phyloP scores from a whole-genome alignment of 2,113 vertebrate genomes.

The zebrafish (Danio rerio) region GRCz12tu NC_133180.1:24196501-24197000 shows the following conservation, averaged over 20 bases:
- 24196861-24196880: no score
- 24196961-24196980: conserved; percentile 18
- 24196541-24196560: conserved; percentile 48
- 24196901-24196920: conserved; percentile 35
- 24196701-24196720: not conserved
- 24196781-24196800: not conserved
- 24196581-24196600: not conserved
- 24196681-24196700: not conserved
- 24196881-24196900: not conserved
- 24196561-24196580: not conserved
- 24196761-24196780: conserved; percentile 5
- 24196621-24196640: not conserved
- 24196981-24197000: conserved; percentile 5
- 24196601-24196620: not conserved
- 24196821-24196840: not conserved
- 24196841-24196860: not conserved
- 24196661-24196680: not conserved
- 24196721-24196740: not conserved
- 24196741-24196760: conserved; percentile 7
- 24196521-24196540: conserved; percentile 81
- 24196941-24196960: conserved; percentile 35
- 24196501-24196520: conserved; percentile 99
- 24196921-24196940: conserved; percentile 44
- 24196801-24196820: not conserved
- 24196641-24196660: not conserved